phyloP scores from a whole-genome alignment of 2,888 invertebrate genomes.

The Pristionchus entomophagus region DNA sequence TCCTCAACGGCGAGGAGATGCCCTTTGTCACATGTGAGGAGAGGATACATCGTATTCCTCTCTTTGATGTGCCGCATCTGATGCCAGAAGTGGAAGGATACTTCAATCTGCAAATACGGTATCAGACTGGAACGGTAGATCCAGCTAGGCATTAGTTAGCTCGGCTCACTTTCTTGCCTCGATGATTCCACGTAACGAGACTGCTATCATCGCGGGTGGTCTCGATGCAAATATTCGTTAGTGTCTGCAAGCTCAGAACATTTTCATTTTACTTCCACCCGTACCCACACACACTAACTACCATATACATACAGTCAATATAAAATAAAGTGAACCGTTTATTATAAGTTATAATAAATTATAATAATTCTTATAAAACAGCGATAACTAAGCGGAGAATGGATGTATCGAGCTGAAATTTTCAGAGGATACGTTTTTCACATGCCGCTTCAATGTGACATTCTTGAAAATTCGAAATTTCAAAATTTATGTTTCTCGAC shows the following conservation, averaged over 20 bases:
- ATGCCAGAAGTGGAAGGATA: neutral
- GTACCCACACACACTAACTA: too few relatives aligned
- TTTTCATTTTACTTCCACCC: too few relatives aligned
- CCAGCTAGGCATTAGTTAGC: neutral
- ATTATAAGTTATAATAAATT: too few relatives aligned
- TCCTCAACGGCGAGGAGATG: neutral
- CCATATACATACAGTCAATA: too few relatives aligned
- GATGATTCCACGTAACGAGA: neutral
- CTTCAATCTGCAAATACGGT: neutral
- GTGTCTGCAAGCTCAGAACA: neutral
- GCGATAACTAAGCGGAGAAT: too few relatives aligned
- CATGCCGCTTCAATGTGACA: too few relatives aligned
- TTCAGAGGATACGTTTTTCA: too few relatives aligned
- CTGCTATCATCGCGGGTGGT: neutral
- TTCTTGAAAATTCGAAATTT: too few relatives aligned
- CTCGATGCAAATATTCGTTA: neutral
- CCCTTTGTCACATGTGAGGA: neutral
- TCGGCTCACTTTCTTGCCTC: neutral
- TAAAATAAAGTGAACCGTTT: too few relatives aligned
- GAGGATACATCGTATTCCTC: neutral
- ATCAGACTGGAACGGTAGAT: neutral
- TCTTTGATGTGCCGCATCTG: neutral
- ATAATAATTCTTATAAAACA: too few relatives aligned
- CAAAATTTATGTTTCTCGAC: too few relatives aligned
- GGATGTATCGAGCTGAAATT: too few relatives aligned